Evolutionary conservation across 2,797 vertebrate genomes (phyloP).

Genomic region (Paedocypris micromegethes): DNA sequence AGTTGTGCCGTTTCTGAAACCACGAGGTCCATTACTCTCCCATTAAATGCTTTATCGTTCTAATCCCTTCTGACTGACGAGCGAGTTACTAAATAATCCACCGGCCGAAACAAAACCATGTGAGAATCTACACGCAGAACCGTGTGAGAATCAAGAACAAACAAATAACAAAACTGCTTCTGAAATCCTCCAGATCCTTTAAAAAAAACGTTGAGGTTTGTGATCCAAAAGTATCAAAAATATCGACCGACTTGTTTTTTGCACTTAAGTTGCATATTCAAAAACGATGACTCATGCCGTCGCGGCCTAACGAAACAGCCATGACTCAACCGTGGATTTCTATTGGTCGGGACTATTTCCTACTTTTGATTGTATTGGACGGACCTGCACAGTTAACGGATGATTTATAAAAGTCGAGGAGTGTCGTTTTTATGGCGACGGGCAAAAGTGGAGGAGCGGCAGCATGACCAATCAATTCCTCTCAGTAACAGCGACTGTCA

Average conservation of each 20-base stretch:
- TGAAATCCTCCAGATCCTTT: no score
- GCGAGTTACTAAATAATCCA: constrained; percentile 57
- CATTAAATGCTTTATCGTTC: constrained; percentile 60
- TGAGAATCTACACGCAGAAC: no score
- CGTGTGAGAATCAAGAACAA: no score
- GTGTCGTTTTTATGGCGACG: constrained; percentile 41
- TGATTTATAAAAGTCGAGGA: constrained; percentile 44
- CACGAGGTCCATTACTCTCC: constrained; percentile 51
- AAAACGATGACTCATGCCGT: no score
- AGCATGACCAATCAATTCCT: constrained; percentile 61
- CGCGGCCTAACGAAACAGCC: no score
- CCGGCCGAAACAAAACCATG: constrained; percentile 47
- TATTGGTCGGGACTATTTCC: no score
- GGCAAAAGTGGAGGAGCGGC: constrained; percentile 50
- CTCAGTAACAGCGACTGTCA: constrained; percentile 63
- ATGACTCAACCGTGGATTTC: no score
- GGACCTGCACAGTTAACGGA: constrained; percentile 29
- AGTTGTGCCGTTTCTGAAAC: constrained; percentile 11
- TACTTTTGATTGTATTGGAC: constrained; percentile 39
- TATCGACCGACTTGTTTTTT: no score
- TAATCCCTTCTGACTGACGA: constrained; percentile 56
- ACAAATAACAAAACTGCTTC: no score
- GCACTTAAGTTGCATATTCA: no score
- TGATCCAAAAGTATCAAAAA: no score
- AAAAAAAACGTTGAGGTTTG: no score